Percentiles rank a stretch among this genome's conserved stretches.
Evolutionary conservation across 1,140 invertebrate species (phyloP).

Genomic region (Danaus plexippus): DNA sequence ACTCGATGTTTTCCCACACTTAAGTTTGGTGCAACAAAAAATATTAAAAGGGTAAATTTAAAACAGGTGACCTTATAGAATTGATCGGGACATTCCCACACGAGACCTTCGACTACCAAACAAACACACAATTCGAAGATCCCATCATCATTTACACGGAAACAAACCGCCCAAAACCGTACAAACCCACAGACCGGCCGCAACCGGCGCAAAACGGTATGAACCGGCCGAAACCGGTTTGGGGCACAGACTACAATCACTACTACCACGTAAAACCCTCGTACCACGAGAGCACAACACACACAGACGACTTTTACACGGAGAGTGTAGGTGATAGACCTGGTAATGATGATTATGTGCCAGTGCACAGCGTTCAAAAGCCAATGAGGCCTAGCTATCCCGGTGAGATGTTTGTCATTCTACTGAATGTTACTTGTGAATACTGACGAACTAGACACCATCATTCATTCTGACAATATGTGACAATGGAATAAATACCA

Average conservation of each 20-base stretch:
- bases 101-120: conserved; percentile 62
- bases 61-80: conserved; percentile 74
- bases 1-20: no score
- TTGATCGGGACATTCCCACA: conserved; percentile 74
- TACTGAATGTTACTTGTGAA: conserved; percentile 2
- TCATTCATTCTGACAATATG: no score
- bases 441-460: no score
- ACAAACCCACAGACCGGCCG: conserved; percentile 42
- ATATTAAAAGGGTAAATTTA: conserved; percentile 5
- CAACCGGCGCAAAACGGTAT: conserved; percentile 35
- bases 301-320: conserved; percentile 48
- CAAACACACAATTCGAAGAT: conserved; percentile 66
- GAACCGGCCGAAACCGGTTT: conserved; percentile 48
- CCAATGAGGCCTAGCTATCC: conserved; percentile 60
- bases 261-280: conserved; percentile 69
- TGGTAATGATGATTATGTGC: conserved; percentile 63
- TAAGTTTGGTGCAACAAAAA: no score
- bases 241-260: conserved; percentile 42
- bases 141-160: conserved; percentile 70
- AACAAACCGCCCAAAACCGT: conserved; percentile 45
- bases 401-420: conserved; percentile 49
- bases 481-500: no score
- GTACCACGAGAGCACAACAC: conserved; percentile 63
- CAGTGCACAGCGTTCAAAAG: conserved; percentile 45
- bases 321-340: conserved; percentile 33